Evolutionary conservation across 2,113 vertebrate species (phyloP).

Genomic region (Alligator mississippiensis): DNA sequence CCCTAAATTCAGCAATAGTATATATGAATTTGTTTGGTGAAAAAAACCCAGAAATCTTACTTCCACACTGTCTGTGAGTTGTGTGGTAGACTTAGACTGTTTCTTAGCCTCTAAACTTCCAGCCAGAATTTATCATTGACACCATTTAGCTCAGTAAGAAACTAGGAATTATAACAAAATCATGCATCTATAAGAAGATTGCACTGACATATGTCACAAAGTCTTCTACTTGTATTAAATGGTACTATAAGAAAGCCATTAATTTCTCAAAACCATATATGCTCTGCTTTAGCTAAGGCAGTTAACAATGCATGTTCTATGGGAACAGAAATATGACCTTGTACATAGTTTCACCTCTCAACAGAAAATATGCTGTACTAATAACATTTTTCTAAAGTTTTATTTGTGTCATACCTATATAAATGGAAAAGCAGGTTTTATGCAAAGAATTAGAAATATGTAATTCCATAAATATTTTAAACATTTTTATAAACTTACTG

Average conservation of each 20-base stretch:
- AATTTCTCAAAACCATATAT: not conserved
- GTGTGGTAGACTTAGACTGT: not conserved
- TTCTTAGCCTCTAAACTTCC: not conserved
- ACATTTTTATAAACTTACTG: not conserved
- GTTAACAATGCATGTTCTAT: not conserved
- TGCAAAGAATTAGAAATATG: not conserved
- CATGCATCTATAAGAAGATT: not conserved
- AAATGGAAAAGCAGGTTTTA: not conserved
- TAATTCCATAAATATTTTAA: rapidly evolving
- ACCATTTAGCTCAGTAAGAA: not conserved
- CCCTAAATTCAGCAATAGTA: too few species aligned
- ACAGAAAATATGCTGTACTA: not conserved
- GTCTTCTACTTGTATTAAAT: not conserved
- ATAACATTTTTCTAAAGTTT: not conserved
- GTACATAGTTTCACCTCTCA: not conserved
- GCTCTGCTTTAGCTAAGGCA: not conserved
- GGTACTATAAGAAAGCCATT: not conserved
- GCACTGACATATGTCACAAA: not conserved
- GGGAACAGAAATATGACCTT: not conserved
- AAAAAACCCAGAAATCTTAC: too few species aligned
- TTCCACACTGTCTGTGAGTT: not conserved
- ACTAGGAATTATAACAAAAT: not conserved
- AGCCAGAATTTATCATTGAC: not conserved
- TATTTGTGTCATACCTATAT: not conserved
- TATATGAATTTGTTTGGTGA: too few species aligned